Percentiles rank a stretch among this genome's conserved stretches.
These are phyloP conservation scores for Rallus crepitans DNA, from an alignment of 2,797 vertebrate genomes.

Conservation along the genomic window DNA sequence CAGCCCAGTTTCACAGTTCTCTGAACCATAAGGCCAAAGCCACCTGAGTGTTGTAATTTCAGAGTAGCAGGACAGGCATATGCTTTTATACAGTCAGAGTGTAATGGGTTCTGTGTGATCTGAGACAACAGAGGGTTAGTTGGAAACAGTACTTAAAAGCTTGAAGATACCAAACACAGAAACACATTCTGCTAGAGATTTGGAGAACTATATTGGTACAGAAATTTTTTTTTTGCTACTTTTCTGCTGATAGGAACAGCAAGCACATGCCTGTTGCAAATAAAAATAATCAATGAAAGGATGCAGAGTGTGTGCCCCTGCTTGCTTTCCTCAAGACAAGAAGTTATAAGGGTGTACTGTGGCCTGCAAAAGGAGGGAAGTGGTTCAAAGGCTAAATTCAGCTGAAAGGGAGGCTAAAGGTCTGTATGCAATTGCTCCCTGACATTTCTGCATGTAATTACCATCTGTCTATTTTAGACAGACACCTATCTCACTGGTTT, in stretches of 20 bases:
- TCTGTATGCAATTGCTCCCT: background rate
- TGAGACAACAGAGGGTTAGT: background rate
- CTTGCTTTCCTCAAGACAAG: background rate
- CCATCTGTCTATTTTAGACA: background rate
- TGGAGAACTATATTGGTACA: background rate
- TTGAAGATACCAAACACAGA: background rate
- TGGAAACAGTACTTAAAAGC: background rate
- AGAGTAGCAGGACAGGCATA: background rate
- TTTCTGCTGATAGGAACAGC: background rate
- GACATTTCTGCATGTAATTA: conserved; percentile 41
- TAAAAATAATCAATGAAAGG: background rate
- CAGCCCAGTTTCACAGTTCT: background rate
- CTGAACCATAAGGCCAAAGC: background rate
- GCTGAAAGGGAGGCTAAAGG: conserved; percentile 25
- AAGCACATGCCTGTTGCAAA: background rate
- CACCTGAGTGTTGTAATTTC: background rate
- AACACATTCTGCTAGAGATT: background rate
- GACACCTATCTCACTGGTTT: conserved; percentile 13
- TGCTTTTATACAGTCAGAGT: accelerated
- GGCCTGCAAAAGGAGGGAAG: background rate
- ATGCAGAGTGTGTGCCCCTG: background rate
- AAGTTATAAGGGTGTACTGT: background rate
- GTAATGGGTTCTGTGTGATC: background rate
- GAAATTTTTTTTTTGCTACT: background rate
- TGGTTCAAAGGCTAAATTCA: conserved; percentile 30